Evolutionary conservation across 23 tunicate species (phyloP), one percentile per base, ranked within the genome.

Genomic region (Botrylloides violaceus): DNA sequence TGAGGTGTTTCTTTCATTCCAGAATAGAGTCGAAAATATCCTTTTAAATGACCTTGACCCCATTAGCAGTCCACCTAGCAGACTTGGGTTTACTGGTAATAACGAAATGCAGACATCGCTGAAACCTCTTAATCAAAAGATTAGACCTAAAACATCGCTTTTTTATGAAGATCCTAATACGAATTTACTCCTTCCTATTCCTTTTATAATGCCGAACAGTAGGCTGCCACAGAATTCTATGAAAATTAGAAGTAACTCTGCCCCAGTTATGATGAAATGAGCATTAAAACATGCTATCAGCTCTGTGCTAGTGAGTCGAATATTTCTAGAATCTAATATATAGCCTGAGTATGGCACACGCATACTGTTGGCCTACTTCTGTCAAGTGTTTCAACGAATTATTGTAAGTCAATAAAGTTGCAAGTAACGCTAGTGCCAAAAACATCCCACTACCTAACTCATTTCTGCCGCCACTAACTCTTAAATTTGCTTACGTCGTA

Each of bases 151-250:
- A 35, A 50, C 59, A 20, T 59, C 74, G 49, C 19, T 24, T 66
- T 37, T 68, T 37, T 55, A n/a, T 22, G 74, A 68, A 43, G 74
- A 36, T 34, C 58, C 74, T 5, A 38, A 68, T 23, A n/a, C 74
- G 0, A 68, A 68, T 68, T 43, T 68, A 1, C 29, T 68, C 3
- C 74, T 68, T 43, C 74, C 74, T 37, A 56, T 68, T 9, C 74
- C 74, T 4, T 68, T 68, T 43, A 56, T 68, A 28, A 37, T 43
- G 58, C 56, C 74, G 0, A 43, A 12, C 25, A 39, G 37, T 1
- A 43, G 53, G 53, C 53, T 43, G 9, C 53, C 15, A 43, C 12
- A 43, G 15, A 43, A 43, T 15, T 15, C 12, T 43, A 15, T 43
- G 53, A 43, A 43, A 15, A 7, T 15, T 15, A 43, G 53, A 15